Evolutionary conservation across 2,797 vertebrate species (phyloP).

Genomic region (Cetoscarus ocellatus): DNA sequence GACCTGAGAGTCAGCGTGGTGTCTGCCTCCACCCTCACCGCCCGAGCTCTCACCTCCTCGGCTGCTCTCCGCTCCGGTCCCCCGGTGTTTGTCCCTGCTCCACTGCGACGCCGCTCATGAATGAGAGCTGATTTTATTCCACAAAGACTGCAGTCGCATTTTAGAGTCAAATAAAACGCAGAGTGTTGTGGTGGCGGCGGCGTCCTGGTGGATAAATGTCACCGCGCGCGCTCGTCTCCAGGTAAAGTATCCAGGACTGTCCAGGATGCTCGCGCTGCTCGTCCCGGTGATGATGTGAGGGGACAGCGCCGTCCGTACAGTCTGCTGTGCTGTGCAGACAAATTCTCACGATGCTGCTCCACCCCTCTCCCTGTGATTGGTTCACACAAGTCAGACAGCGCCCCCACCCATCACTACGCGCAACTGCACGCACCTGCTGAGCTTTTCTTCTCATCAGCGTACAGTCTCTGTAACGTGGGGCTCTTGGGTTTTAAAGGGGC

Average conservation of each 20-base stretch:
- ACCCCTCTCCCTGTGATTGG: background rate
- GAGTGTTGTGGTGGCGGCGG: slow-evolving; percentile 39
- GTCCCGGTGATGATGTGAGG: too few species aligned
- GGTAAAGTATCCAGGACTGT: slow-evolving; percentile 33
- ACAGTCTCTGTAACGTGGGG: too few species aligned
- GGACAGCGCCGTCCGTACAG: too few species aligned
- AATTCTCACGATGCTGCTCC: background rate
- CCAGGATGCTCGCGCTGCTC: background rate
- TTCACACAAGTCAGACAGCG: background rate
- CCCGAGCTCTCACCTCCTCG: slow-evolving; percentile 78
- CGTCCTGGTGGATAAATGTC: slow-evolving; percentile 45
- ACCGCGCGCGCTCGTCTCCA: slow-evolving; percentile 57
- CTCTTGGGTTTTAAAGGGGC: too few species aligned
- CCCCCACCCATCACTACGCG: background rate
- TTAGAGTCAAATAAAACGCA: slow-evolving; percentile 51
- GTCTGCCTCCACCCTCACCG: slow-evolving; percentile 34
- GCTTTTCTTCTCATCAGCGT: background rate
- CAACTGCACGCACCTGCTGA: background rate
- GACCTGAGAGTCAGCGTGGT: slow-evolving; percentile 26
- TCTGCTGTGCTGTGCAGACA: too few species aligned
- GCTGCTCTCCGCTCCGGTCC: slow-evolving; percentile 70
- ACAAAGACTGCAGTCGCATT: slow-evolving; percentile 72
- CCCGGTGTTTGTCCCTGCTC: slow-evolving; percentile 77
- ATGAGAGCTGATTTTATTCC: slow-evolving; percentile 74
- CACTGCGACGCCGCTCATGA: slow-evolving; percentile 64